Evolutionary conservation across 2,888 invertebrate species (phyloP), one percentile per base, ranked within the genome.

Genomic region (Melinaea menophilus): DNA sequence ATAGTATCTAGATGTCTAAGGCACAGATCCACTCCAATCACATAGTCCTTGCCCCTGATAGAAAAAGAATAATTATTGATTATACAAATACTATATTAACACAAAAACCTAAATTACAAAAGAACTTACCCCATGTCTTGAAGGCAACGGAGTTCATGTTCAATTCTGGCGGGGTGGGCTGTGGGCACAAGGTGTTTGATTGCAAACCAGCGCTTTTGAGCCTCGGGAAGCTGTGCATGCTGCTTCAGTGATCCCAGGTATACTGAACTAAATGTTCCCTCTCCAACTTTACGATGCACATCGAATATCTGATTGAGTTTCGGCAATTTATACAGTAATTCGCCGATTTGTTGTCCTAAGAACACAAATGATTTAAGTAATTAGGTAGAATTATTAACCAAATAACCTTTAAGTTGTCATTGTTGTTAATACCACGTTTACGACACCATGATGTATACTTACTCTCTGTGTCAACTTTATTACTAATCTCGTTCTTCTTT

Each of bases 101-200:
- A 22, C 2, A 51, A 13, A 4, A 31, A 55, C 2, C 9, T 31
- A 59, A 48, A 2, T 35, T 12, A 48, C 37, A 35, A 11, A 5
- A 46, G 7, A 51, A n/a, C 75, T 79, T 85, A 95, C 95, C 95
- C 95, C 76, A 95, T 95, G 70, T 94, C 92, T 73, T 93, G 93
- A 71, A 97, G 91, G 78, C 96, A 97, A 69, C 93, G 92, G 60
- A 97, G 85, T 86, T 97, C 97, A 74, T 94, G 94, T 78, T 95
- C 94, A 61, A 97, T 94, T 67, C 97, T 91, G 56, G 93, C 93
- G 0, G 97, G 97, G 80, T 96, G 96, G 68, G 95, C 95, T 2
- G 97, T 97, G 4, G 97, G 97, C 71, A 97, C 94, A 58, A 97
- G 92, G 86, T 97, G 95, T 80, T 97, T 97, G 63, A 97, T 92